Base-by-base conservation (phyloP, 2,888 invertebrate genomes). In the Pristionchus arcanus region DNA sequence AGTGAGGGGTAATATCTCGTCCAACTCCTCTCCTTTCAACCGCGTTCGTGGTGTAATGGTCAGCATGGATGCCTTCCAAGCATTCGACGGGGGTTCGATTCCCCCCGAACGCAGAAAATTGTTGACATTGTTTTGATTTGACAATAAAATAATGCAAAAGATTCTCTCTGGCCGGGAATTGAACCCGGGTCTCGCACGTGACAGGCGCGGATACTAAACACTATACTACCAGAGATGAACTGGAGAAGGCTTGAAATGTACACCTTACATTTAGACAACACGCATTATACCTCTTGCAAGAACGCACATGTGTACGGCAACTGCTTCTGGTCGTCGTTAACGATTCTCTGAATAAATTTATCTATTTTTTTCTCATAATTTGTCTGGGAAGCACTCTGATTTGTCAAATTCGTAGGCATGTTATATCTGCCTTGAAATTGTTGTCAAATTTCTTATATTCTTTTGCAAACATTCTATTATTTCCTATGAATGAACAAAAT, bases 121-220 rank as follows among this genome's bases (percentile, higher is more conserved):
- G n/a, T 71, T 68, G 31, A 9, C 11, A 7, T 11, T 68, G n/a
- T 31, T 68, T 28, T 7, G 9, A 13, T 11, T 9, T 34, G 28
- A 28, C 28, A 31, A 31, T 28, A 1, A 13, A 9, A 68, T 7
- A 31, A 28, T 11, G 34, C 86, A 87, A 87, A 87, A 87, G 28
- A 34, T 87, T 87, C 92, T 92, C 92, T 93, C 92, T 91, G 92
- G 92, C 92, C 92, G 92, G 92, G 92, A 91, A 92, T 92, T 91
- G 92, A 92, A 92, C 92, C 92, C 92, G 92, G 92, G 92, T 92
- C 92, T 92, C 92, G 92, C 92, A 92, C 90, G 92, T 92, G 92
- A 92, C 92, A 92, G 92, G 90, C 92, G 92, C 92, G 92, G 92
- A 92, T 92, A 92, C 92, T 92, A 87, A 92, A 92, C 92, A 92